Percentiles rank a stretch among this genome's conserved stretches.
phyloP scores from a whole-genome alignment of 2,888 invertebrate species.

The Aspidiotus destructor region DNA sequence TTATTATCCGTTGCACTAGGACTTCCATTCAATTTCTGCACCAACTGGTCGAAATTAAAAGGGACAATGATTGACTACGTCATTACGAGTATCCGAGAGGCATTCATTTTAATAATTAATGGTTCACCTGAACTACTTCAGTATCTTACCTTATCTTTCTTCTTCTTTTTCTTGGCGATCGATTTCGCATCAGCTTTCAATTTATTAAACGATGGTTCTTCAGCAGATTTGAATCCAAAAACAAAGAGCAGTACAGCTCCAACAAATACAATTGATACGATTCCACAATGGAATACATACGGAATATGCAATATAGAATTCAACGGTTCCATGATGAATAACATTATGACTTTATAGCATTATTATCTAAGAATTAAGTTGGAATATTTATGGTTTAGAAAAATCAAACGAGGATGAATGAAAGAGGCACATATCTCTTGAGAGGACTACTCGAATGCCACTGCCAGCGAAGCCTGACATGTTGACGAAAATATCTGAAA shows the following conservation, averaged over 20 bases:
- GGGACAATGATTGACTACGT: not conserved
- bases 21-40: constrained; percentile 5
- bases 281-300: constrained; percentile 20
- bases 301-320: constrained; percentile 16
- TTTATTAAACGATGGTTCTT: constrained; percentile 20
- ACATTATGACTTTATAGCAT: not conserved
- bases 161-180: constrained; percentile 17
- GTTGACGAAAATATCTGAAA: constrained; percentile 1
- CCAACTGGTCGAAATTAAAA: not conserved
- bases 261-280: constrained; percentile 13
- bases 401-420: not conserved
- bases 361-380: not conserved
- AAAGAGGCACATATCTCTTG: not conserved
- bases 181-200: constrained; percentile 9
- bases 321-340: constrained; percentile 20
- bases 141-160: constrained; percentile 20
- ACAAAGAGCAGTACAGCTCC: constrained; percentile 23
- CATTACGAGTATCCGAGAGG: no score
- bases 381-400: not conserved
- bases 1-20: not conserved
- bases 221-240: constrained; percentile 21
- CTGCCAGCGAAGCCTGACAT: constrained; percentile 27
- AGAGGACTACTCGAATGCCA: not conserved
- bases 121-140: not conserved
- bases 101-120: not conserved